Base-by-base conservation (phyloP, 2,797 vertebrate genomes). In the Sternarchorhynchus goeldii region DNA sequence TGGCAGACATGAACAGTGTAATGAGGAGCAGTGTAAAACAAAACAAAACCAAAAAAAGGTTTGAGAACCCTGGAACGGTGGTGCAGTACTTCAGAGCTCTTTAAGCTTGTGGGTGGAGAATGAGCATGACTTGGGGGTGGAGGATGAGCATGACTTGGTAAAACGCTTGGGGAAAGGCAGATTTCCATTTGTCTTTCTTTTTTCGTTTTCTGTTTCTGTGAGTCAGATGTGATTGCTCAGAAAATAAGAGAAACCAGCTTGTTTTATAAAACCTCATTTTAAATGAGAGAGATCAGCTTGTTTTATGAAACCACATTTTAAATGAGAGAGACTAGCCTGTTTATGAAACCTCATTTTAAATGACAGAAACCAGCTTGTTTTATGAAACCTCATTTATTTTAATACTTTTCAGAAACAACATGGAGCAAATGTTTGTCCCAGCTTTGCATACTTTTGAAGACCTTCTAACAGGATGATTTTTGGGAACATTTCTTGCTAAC, bases 171-270 rank as follows among this genome's bases (percentile, higher is more conserved):
- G 31, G 39, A 68, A 81, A 81, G 63, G 76, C 66, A 64, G 65
- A 64, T 12, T 1, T 58, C 53, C 70, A 71, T 82, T 82, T 82
- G 65, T 82, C 71, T 79, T 25, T 82, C 63, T 62, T 79, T 78
- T 53, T 50, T 76, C 81, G 39, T 16, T 12, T 77, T 78, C 73
- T 50, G 72, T 78, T 75, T 64, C 74, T 72, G 74, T 31, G 2
- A 53, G 59, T 78, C 69, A 41, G 66, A 34, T 75, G 50, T 75
- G 73, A 66, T 71, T 45, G 71, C 68, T 75, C 76, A 75, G 76
- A 66, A 78, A 78, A 75, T 72, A 72, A 57, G 75, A 75, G 55
- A 36, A 36, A 75, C 71, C 16, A 16, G 3, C 39, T 34, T 32
- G 34, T 71, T 71, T 36, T 53, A 56, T 21, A n/a, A 65, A 66